Evolutionary conservation across 2,888 invertebrate species (phyloP).

Genomic region (Mimumesa dahlbomi): DNA sequence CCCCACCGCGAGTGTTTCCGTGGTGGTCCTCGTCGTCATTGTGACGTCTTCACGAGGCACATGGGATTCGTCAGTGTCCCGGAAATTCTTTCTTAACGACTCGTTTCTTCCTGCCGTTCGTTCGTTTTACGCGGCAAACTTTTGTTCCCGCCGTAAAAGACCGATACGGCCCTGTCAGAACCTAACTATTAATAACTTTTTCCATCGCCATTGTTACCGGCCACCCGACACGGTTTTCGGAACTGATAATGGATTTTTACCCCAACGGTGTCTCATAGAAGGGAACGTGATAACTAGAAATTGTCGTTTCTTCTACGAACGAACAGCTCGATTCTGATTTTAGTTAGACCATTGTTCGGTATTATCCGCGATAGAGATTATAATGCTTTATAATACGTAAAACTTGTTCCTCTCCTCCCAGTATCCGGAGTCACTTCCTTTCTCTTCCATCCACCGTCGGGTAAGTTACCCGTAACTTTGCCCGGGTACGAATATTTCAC

Average conservation of each 20-base stretch:
- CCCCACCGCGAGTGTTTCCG: conserved; percentile 33
- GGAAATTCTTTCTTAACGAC: conserved; percentile 53
- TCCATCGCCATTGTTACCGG: conserved; percentile 43
- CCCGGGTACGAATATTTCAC: too few species aligned
- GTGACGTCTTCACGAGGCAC: conserved; percentile 34
- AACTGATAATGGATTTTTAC: conserved; percentile 45
- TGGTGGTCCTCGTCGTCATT: conserved; percentile 27
- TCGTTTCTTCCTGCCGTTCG: conserved; percentile 25
- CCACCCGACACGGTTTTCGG: neutral
- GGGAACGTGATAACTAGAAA: too few species aligned
- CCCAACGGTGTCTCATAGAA: too few species aligned
- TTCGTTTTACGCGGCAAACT: conserved; percentile 11
- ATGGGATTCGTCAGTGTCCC: conserved; percentile 19
- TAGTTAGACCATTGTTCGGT: too few species aligned
- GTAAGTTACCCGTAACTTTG: too few species aligned
- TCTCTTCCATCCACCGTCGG: too few species aligned
- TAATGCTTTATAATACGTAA: too few species aligned
- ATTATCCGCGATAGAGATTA: too few species aligned
- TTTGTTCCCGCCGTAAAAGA: conserved; percentile 44
- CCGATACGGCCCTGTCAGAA: conserved; percentile 48
- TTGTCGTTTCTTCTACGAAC: too few species aligned
- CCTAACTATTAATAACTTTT: conserved; percentile 54
- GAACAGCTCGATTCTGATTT: too few species aligned
- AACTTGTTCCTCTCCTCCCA: too few species aligned
- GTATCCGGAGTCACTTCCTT: too few species aligned